Percentiles rank a stretch among this genome's conserved stretches.
phyloP scores from a whole-genome alignment of 2,888 invertebrate genomes.

The Yponomeuta cagnagella region DNA sequence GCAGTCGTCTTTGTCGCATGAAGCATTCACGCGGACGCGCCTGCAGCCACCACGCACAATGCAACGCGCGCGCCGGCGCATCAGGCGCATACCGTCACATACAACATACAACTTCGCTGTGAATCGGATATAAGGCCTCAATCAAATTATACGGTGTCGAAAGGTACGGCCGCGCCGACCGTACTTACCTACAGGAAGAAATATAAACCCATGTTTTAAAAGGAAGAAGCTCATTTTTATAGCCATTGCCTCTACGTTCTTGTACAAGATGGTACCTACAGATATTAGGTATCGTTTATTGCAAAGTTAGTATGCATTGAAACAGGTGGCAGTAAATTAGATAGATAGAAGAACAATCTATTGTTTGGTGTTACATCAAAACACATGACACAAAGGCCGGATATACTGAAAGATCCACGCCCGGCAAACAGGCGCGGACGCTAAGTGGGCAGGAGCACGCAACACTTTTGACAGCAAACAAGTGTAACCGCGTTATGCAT shows the following conservation, averaged over 20 bases:
- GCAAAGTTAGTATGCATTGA: no score
- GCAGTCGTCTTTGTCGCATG: conserved; percentile 1
- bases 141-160: not conserved
- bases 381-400: not conserved
- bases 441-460: conserved; percentile 1
- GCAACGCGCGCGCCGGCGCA: not conserved
- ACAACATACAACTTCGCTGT: not conserved
- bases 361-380: not conserved
- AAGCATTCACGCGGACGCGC: not conserved
- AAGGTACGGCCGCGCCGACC: not conserved
- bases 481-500: conserved; percentile 10
- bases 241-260: not conserved
- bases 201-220: not conserved
- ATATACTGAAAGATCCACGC: not conserved
- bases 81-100: not conserved
- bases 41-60: not conserved
- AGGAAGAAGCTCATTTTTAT: not conserved
- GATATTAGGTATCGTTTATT: no score
- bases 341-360: not conserved
- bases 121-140: not conserved
- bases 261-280: no score
- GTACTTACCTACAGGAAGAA: not conserved
- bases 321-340: no score
- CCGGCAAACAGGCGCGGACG: not conserved
- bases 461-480: not conserved